Percentiles rank a stretch among this genome's conserved stretches.
phyloP scores from a whole-genome alignment of 1,140 invertebrate genomes.

The Zaprionus capensis region DNA sequence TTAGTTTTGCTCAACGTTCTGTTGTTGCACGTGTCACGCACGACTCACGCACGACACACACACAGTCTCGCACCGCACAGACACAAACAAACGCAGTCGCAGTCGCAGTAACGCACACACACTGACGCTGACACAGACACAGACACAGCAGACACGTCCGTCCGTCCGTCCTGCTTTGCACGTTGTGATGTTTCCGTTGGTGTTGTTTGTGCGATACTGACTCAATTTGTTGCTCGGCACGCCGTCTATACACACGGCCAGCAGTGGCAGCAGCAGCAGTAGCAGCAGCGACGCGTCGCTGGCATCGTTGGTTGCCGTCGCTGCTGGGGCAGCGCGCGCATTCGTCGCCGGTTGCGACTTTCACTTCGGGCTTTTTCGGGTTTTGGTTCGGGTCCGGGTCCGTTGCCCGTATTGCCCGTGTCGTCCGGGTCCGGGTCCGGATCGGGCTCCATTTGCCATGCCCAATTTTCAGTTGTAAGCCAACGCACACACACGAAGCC shows the following conservation, averaged over 20 bases:
- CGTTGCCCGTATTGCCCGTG: slow-evolving; percentile 15
- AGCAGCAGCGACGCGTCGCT: slow-evolving; percentile 4
- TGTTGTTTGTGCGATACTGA: slow-evolving; percentile 84
- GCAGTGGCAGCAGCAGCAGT: slow-evolving; percentile 27
- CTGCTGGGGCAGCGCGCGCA: slow-evolving; percentile 17
- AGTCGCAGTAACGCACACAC: slow-evolving; percentile 17
- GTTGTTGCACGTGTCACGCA: slow-evolving; percentile 22
- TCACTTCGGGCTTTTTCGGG: not conserved
- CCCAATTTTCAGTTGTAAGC: slow-evolving; percentile 30
- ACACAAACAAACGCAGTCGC: slow-evolving; percentile 32
- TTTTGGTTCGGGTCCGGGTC: not conserved
- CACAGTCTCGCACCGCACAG: slow-evolving; percentile 19
- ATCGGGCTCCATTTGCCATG: slow-evolving; percentile 38
- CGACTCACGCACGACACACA: slow-evolving; percentile 45
- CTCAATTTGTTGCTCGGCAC: slow-evolving; percentile 81
- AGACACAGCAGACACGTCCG: slow-evolving; percentile 66
- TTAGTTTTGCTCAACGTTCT: slow-evolving; percentile 7
- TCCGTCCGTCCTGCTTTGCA: slow-evolving; percentile 65
- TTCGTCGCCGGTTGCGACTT: slow-evolving; percentile 16
- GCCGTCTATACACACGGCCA: slow-evolving; percentile 62
- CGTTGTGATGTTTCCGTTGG: slow-evolving; percentile 82
- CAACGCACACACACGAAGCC: slow-evolving; percentile 5
- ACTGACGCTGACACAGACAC: slow-evolving; percentile 29
- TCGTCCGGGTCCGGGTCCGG: slow-evolving; percentile 9
- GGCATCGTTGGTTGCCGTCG: not conserved